Evolutionary conservation across 1,140 invertebrate species (phyloP).

Genomic region (Augochlora pura): DNA sequence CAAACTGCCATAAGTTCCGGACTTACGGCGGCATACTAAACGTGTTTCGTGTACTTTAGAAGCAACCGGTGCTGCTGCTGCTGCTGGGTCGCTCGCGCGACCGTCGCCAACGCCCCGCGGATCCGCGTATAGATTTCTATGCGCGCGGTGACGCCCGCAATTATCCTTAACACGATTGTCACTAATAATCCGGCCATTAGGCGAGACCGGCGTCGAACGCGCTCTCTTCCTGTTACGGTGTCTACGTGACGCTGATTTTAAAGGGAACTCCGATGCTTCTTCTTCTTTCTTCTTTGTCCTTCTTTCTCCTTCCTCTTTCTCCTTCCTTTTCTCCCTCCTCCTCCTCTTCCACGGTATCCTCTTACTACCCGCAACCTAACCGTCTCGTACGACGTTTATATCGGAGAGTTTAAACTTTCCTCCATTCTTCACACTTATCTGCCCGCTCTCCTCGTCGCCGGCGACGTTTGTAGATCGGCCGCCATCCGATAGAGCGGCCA

Average conservation of each 20-base stretch:
- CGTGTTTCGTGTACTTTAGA: conserved; percentile 41
- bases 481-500: not conserved
- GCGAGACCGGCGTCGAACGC: not conserved
- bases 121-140: conserved; percentile 35
- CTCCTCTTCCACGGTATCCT: not conserved
- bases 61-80: conserved; percentile 36
- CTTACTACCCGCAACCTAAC: no score
- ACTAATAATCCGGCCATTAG: conserved; percentile 48
- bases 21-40: conserved; percentile 39
- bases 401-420: conserved; percentile 21
- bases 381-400: conserved; percentile 13
- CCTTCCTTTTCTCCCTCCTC: not conserved
- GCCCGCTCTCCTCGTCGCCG: not conserved
- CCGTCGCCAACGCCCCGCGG: not conserved
- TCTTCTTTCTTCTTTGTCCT: not conserved
- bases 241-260: conserved; percentile 43
- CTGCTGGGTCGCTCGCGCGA: not conserved
- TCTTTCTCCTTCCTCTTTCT: not conserved
- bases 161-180: conserved; percentile 51
- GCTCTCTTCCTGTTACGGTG: conserved; percentile 9
- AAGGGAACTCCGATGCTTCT: not conserved
- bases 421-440: conserved; percentile 23
- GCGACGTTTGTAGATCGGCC: not conserved
- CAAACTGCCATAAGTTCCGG: conserved; percentile 58
- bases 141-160: conserved; percentile 44